These are phyloP conservation scores for Philaethria dido DNA, from an alignment of 2,888 invertebrate genomes.

Conservation along the genomic window DNA sequence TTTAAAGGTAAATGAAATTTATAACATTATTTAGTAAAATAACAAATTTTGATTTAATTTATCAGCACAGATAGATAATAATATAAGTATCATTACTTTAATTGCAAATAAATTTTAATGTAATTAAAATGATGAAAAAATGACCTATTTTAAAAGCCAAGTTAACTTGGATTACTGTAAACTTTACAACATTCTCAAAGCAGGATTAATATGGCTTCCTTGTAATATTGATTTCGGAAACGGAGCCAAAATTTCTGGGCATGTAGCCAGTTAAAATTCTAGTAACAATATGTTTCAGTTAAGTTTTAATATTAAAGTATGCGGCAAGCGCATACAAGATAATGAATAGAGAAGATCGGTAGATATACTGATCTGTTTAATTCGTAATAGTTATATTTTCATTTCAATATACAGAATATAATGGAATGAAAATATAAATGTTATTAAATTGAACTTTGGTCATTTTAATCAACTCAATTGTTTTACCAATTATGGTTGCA, in stretches of 20 bases:
- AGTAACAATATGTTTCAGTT: conserved; percentile 15
- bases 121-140: neutral
- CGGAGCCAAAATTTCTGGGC: conserved; percentile 25
- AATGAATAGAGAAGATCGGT: too few species aligned
- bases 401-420: neutral
- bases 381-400: too few species aligned
- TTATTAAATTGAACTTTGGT: too few species aligned
- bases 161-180: neutral
- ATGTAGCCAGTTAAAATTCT: conserved; percentile 18
- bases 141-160: neutral
- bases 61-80: too few species aligned
- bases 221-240: conserved; percentile 25
- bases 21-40: neutral
- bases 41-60: too few species aligned
- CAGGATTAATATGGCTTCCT: conserved; percentile 11
- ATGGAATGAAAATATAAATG: neutral
- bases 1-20: conserved; percentile 87
- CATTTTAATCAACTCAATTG: too few species aligned
- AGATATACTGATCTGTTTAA: too few species aligned
- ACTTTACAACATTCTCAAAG: neutral
- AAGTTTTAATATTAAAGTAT: neutral
- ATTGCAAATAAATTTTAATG: too few species aligned
- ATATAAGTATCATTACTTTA: too few species aligned
- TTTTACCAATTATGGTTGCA: too few species aligned
- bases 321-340: neutral